phyloP scores from a whole-genome alignment of 2,797 vertebrate species.

The Poeciliopsis presidionis region DNA sequence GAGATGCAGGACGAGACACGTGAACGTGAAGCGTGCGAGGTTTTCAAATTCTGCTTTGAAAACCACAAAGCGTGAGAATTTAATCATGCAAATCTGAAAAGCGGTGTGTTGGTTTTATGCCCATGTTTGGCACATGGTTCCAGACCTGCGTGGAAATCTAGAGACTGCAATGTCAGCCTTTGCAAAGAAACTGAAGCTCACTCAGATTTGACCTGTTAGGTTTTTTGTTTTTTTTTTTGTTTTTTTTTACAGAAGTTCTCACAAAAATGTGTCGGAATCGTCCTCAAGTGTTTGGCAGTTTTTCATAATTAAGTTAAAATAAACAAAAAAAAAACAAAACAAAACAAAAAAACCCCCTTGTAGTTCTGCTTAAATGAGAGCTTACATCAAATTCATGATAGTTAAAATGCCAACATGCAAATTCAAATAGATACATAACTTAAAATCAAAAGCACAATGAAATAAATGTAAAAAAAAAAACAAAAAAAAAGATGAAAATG shows the following conservation, averaged over 20 bases:
- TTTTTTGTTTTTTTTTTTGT: too few relatives aligned
- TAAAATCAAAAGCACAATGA: not conserved
- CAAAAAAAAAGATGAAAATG: not conserved
- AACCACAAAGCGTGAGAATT: not conserved
- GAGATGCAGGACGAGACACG: not conserved
- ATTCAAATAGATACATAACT: not conserved
- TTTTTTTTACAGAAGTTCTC: not conserved
- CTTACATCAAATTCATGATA: not conserved
- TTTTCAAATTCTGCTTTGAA: not conserved
- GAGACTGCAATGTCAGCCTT: not conserved
- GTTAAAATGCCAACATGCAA: not conserved
- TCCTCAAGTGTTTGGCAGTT: not conserved
- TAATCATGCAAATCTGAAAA: not conserved
- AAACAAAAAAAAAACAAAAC: not conserved
- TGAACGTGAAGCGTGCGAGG: not conserved
- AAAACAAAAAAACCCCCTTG: not conserved
- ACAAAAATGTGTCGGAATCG: not conserved
- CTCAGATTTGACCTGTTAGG: not conserved
- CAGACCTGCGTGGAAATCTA: not conserved
- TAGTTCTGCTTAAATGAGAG: not conserved
- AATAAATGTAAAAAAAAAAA: not conserved
- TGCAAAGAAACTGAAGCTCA: not conserved
- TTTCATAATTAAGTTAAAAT: not conserved
- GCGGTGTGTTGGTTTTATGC: not conserved
- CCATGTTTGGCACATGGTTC: not conserved